Base-by-base conservation (phyloP, 2,113 vertebrate species). In the Craseonycteris thonglongyai region DNA sequence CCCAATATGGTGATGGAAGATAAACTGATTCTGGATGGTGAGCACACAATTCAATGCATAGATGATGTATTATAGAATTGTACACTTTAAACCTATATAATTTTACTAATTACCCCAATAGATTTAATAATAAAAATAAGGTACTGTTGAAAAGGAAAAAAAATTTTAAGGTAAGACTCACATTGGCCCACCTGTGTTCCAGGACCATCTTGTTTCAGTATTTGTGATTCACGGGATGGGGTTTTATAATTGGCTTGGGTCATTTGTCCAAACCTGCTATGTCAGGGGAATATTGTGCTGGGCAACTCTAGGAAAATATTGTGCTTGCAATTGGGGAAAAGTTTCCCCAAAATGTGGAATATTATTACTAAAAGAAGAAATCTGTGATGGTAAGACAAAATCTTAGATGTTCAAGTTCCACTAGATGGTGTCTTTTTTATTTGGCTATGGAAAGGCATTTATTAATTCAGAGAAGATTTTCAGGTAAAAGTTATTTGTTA, bases 161-260 rank as follows among this genome's bases (percentile, higher is more conserved):
- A 74, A 86, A 38, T 40, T 35, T 45, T 18, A 87, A 45, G 4
- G 5, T 6, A 40, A 15, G n/a, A 71, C 30, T 71, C 6, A n/a
- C 51, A 51, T 28, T 66, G 26, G 0, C 10, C 4, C 56, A 11
- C n/a, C 47, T n/a, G 1, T 22, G 3, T 66, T 24, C 40, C 0
- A 38, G n/a, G 16, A 33, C 0, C 12, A 13, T 42, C 3, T 1
- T 71, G 11, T 7, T 58, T 63, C 26, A 9, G 9, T 35, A 61
- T 22, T 74, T 81, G 2, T 18, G 71, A n/a, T 71, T 71, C 24
- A 66, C 30, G 14, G 12, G 7, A 87, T 74, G 11, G 26, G 1
- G 14, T 35, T 80, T 81, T 59, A n/a, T 5, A 38, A 13, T 14
- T 26, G 16, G 0, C 10, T 68, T 65, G 35, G 18, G 24, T 59